Evolutionary conservation across 2,113 vertebrate species (phyloP), one percentile per base, ranked within the genome.

Genomic region (Coregonus clupeaformis): DNA sequence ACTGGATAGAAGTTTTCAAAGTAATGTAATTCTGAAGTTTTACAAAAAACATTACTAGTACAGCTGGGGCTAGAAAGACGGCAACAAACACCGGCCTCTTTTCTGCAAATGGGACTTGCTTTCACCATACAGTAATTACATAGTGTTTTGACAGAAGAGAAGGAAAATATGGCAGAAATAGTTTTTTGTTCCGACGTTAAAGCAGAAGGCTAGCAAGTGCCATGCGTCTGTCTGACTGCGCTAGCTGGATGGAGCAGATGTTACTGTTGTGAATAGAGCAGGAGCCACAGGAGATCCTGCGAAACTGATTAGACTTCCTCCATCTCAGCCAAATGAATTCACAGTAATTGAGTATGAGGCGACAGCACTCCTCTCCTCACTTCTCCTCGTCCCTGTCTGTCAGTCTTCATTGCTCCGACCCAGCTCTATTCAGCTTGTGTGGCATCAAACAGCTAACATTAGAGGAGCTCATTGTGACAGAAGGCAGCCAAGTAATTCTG

Each of bases 31-130:
- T 87, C 49, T 18, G 12, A 74, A 69, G 71, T 80, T 91, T 82
- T 77, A 68, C 74, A 76, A 69, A 77, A 42, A 82, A 74, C 85
- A 84, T 89, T 78, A 87, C 72, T 71, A 76, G 82, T 90, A 87
- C 91, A 92, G 91, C 92, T 93, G 91, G 75, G 85, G 80, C 87
- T 90, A 85, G 83, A 89, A 86, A 89, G 87, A 89, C 81, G 83
- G 87, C 86, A 88, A 86, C 83, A 90, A 91, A 90, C 80, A 88
- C 32, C 66, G 71, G 68, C 80, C 82, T 83, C 73, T 85, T 83
- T 66, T 81, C 75, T 80, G 49, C 77, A 85, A 82, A 68, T 72
- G 81, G 67, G 82, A 87, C 84, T 84, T 62, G 42, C 72, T 84
- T 88, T 90, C 83, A 80, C 73, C 75, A 84, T 90, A 18, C 12